These are phyloP conservation scores for Rhea pennata DNA, from an alignment of 2,113 vertebrate genomes.

Conservation along the genomic window DNA sequence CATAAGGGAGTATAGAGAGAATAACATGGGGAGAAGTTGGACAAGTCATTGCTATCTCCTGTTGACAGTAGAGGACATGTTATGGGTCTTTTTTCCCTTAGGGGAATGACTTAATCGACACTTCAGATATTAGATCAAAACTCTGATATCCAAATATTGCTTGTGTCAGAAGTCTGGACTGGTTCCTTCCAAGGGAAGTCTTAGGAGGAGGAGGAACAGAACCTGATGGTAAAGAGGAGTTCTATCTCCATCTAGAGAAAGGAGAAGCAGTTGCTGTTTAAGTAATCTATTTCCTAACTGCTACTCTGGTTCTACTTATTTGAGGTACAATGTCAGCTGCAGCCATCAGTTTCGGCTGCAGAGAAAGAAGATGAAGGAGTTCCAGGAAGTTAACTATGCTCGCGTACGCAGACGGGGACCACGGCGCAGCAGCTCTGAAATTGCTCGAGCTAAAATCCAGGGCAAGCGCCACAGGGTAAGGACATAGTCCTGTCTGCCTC, in stretches of 20 bases:
- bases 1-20: not conserved
- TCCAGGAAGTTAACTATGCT: constrained; percentile 78
- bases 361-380: constrained; percentile 84
- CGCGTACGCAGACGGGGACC: constrained; percentile 82
- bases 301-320: not conserved
- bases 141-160: constrained; percentile 10
- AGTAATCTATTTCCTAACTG: not conserved
- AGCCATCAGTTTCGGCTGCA: constrained; percentile 92
- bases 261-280: not conserved
- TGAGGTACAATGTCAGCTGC: constrained; percentile 97
- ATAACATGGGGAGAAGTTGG: not conserved
- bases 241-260: not conserved
- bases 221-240: constrained; percentile 16
- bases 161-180: constrained; percentile 36
- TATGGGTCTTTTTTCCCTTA: constrained; percentile 19
- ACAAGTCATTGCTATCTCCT: not conserved
- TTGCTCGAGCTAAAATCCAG: constrained; percentile 85
- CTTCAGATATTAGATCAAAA: constrained; percentile 43
- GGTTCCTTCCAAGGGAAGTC: not conserved
- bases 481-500: not conserved
- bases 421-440: constrained; percentile 88
- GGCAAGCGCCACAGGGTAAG: constrained; percentile 89
- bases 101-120: constrained; percentile 30
- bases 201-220: constrained; percentile 18
- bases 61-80: not conserved